Base-by-base conservation (phyloP, 2,113 vertebrate genomes). In the Octodon degus region DNA sequence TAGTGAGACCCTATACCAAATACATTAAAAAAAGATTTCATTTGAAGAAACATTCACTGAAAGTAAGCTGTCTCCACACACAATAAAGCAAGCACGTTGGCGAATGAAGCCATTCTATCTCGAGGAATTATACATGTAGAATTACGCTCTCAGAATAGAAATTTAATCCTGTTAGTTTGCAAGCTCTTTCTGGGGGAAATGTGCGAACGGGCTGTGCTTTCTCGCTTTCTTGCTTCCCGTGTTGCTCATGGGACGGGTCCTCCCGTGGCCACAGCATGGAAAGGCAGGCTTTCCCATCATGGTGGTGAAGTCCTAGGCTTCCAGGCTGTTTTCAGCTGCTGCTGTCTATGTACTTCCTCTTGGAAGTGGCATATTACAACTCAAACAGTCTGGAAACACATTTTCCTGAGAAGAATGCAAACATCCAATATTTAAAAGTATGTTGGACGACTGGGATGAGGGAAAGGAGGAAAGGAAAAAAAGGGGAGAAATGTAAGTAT, bases 41-140 rank as follows among this genome's bases (percentile, higher is more conserved):
- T 90, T 97, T 97, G 65, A 94, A 90, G 97, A 96, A 93, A 58
- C 68, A 94, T 97, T 98, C 93, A 97, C 95, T 97, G 97, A 97
- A 98, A 98, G 97, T 95, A 97, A 97, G 96, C 94, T 97, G 90
- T 97, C 79, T 97, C 89, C 89, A 24, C 32, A 91, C 17, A 92
- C 11, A 98, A 94, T 97, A 98, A 93, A 95, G 0, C 62, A 93
- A 95, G 0, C 62, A 85, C 96, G 97, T 79, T 90, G 95, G 96
- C 97, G 80, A 95, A 89, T 95, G 96, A 96, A 95, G 84, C 97
- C 95, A 96, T 97, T 32, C 43, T 97, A 97, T 97, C 97, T 93
- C 25, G 47, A 98, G 96, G 93, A 97, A 96, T 76, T 82, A 88
- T 13, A 80, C 88, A 30, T 96, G 92, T 32, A 96, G 88, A 97